phyloP scores from a whole-genome alignment of 2,888 invertebrate genomes.

The Lymantria dispar region DNA sequence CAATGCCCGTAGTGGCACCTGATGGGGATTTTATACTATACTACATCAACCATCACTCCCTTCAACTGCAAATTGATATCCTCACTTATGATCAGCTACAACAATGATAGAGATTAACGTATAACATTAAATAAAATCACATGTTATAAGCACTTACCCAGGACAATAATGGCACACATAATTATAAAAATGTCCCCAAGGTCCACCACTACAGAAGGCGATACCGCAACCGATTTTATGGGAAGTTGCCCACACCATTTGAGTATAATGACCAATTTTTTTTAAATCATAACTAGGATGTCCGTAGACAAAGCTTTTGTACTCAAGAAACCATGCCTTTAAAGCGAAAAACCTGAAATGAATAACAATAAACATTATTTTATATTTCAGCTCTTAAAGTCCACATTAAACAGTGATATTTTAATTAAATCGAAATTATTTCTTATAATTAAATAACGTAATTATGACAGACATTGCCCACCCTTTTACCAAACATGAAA shows the following conservation, averaged over 20 bases:
- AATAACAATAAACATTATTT: background rate
- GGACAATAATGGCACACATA: conserved; percentile 94
- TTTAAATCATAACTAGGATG: conserved; percentile 81
- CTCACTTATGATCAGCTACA: no score
- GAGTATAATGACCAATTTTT: conserved; percentile 90
- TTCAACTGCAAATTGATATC: no score
- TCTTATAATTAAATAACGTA: no score
- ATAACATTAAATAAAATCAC: no score
- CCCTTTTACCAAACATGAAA: no score
- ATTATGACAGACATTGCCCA: no score
- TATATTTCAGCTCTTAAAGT: background rate
- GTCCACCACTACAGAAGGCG: conserved; percentile 85
- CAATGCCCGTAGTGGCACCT: no score
- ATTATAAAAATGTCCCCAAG: conserved; percentile 86
- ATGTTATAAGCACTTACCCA: conserved; percentile 80
- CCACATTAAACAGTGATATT: background rate
- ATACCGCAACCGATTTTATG: conserved; percentile 91
- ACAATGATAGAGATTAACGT: no score
- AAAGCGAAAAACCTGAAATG: conserved; percentile 88
- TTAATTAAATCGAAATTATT: no score
- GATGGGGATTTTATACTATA: no score
- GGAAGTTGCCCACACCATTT: conserved; percentile 91
- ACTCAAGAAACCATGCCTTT: conserved; percentile 90
- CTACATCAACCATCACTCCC: no score
- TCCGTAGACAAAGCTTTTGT: conserved; percentile 88